These are phyloP conservation scores for Orycteropus afer DNA, from an alignment of 2,113 vertebrate species.

Conservation along the genomic window DNA sequence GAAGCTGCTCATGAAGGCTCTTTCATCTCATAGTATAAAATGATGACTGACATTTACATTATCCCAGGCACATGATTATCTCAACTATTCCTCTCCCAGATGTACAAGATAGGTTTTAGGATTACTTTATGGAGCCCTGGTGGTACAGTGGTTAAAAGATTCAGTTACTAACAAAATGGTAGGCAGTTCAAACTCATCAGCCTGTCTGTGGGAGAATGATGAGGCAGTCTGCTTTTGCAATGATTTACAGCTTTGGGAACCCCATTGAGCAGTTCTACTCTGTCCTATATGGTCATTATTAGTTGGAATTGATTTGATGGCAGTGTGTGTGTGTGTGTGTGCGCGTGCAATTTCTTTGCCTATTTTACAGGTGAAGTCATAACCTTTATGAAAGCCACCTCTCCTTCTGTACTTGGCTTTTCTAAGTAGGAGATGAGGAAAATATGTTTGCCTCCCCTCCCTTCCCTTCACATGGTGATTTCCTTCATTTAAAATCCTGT, in stretches of 20 bases:
- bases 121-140: no score
- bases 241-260: no score
- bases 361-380: neutral
- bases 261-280: no score
- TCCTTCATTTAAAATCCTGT: constrained; percentile 32
- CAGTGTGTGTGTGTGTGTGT: no score
- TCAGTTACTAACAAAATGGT: no score
- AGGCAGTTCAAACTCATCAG: no score
- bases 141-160: no score
- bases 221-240: no score
- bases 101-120: fast-evolving
- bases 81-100: neutral
- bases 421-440: neutral
- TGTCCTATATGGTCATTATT: no score
- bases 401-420: neutral
- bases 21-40: neutral
- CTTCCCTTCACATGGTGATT: neutral
- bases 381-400: neutral
- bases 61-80: neutral
- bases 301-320: no score
- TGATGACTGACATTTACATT: neutral
- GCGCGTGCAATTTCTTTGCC: no score
- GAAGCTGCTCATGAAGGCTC: neutral
- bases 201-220: no score
- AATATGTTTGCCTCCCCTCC: neutral